These are phyloP conservation scores for Siderastrea radians DNA, from an alignment of 92 coral and sea anemone species.

Conservation along the genomic window DNA sequence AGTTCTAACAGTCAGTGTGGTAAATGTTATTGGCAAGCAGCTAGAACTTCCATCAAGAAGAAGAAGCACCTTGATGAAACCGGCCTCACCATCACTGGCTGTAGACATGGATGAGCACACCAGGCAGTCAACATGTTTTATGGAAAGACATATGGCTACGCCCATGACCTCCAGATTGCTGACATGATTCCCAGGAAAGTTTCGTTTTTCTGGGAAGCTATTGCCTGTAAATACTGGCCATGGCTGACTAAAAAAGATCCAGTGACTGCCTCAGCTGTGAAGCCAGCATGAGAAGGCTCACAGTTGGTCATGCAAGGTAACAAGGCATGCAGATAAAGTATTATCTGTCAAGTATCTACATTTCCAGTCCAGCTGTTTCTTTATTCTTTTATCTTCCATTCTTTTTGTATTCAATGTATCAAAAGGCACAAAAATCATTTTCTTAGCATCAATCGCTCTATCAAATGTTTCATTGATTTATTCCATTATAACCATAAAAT, in stretches of 20 bases:
- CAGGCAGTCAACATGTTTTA: constrained; percentile 79
- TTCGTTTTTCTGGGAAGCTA: neutral
- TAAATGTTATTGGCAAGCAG: constrained; percentile 71
- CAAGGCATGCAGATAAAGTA: neutral
- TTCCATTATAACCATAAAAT: too few species aligned
- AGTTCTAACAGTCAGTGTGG: constrained; percentile 50
- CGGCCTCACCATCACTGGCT: constrained; percentile 65
- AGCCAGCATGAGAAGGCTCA: constrained; percentile 35
- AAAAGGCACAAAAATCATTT: too few species aligned
- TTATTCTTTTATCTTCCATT: neutral
- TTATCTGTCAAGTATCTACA: too few species aligned
- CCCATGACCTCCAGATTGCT: constrained; percentile 63
- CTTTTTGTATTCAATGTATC: too few species aligned
- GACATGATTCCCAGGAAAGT: constrained; percentile 35
- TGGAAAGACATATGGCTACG: constrained; percentile 78
- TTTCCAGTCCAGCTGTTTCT: too few species aligned
- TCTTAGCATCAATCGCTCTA: too few species aligned
- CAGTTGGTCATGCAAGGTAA: constrained; percentile 33
- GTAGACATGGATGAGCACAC: constrained; percentile 76
- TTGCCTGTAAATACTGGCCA: constrained; percentile 30
- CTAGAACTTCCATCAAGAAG: constrained; percentile 51
- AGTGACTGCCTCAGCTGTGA: neutral
- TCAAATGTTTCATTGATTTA: too few species aligned
- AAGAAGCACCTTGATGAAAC: constrained; percentile 39
- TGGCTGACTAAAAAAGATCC: constrained; percentile 20